These are phyloP conservation scores for Melanophora roralis DNA, from an alignment of 2,888 invertebrate genomes.

Conservation along the genomic window DNA sequence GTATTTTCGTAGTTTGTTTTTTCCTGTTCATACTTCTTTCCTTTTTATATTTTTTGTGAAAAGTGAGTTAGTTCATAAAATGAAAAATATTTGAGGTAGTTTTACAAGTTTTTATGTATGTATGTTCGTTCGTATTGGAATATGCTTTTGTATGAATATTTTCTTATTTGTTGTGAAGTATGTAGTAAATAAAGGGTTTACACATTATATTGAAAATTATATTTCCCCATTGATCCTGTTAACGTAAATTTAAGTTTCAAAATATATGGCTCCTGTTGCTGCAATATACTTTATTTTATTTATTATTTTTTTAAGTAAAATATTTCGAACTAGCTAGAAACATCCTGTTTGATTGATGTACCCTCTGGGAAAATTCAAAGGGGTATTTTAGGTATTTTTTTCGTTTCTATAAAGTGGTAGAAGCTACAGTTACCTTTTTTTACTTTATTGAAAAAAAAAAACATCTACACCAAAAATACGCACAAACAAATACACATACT, in stretches of 20 bases:
- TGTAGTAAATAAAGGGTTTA: constrained; percentile 1
- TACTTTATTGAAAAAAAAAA: neutral
- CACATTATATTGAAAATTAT: neutral
- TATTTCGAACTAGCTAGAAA: constrained; percentile 70
- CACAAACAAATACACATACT: neutral
- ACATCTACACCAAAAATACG: neutral
- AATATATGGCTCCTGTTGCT: neutral
- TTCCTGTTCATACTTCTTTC: no score
- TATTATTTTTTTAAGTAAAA: constrained; percentile 47
- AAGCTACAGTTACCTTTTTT: constrained; percentile 21
- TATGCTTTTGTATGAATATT: neutral
- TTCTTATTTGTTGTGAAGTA: neutral
- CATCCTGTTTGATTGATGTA: constrained; percentile 77
- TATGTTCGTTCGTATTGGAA: neutral
- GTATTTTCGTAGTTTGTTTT: neutral
- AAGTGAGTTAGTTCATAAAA: neutral
- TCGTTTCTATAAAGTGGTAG: neutral
- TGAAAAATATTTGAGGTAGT: constrained; percentile 1
- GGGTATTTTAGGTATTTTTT: constrained; percentile 59
- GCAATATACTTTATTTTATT: neutral
- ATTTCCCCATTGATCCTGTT: neutral
- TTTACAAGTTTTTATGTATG: no score
- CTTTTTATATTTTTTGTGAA: neutral
- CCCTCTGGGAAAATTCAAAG: constrained; percentile 76
- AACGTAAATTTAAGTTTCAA: neutral